Base-by-base conservation (phyloP, 2,797 vertebrate species). In the Manis javanica region DNA sequence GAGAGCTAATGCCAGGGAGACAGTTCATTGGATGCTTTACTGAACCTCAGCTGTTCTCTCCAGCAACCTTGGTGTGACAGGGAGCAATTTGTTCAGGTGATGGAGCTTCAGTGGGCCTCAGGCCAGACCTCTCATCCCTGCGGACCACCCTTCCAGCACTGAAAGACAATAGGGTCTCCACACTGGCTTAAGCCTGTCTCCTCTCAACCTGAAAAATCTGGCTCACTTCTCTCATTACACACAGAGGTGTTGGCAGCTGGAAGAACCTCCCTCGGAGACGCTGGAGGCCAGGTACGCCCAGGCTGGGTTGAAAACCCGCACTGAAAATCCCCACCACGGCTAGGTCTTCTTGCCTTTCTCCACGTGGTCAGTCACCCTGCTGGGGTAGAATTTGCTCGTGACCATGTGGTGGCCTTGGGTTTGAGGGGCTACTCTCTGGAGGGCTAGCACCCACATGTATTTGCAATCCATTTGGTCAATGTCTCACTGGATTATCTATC, bases 191-290 rank as follows among this genome's bases (percentile, higher is more conserved):
- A 18, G 78, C 12, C 61, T 84, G 21, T 31, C 23, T 96, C 69
- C 63, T 96, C 78, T 96, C 71, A 91, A 68, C 92, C 26, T 4
- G 29, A 87, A 89, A 97, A 91, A 89, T 75, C 69, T 23, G 64
- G 84, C 55, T 75, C 96, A 82, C 64, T 77, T 59, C 3, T n/a
- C 89, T 96, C 97, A 97, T 88, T 83, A 90, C 55, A 34, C 66
- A 74, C 91, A 24, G 89, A 97, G 68, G 51, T 97, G 97, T 98
- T 96, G 97, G 97, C 94, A 97, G 66, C 64, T 37, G n/a, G 82
- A 84, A 29, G 8, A 24, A 16, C 87, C 97, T 97, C 93, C 89
- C 89, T 96, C 87, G 95, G 87, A 94, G 49, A 94, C 2, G 39
- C 59, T 90, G 87, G 77, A 92, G 63, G 68, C 86, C 96, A 75